These are phyloP conservation scores for Clarias pachynema DNA, from an alignment of 2,797 vertebrate genomes.

Conservation along the genomic window DNA sequence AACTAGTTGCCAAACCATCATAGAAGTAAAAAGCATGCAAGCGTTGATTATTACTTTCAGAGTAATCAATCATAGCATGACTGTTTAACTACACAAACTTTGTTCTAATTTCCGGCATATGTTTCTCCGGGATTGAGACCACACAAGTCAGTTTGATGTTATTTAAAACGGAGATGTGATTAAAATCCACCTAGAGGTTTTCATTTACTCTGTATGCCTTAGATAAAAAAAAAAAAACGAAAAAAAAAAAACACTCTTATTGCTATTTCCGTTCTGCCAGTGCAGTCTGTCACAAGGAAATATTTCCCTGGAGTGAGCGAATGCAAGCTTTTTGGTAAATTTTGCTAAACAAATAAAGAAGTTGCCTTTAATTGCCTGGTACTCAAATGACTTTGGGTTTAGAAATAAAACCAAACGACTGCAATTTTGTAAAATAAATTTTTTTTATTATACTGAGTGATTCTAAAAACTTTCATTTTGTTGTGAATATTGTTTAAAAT, in stretches of 20 bases:
- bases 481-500: slow-evolving; percentile 60
- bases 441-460: slow-evolving; percentile 13
- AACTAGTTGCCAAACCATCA: not conserved
- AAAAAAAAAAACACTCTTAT: slow-evolving; percentile 66
- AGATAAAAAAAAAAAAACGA: slow-evolving; percentile 50
- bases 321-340: slow-evolving; percentile 68
- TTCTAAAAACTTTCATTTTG: slow-evolving; percentile 53
- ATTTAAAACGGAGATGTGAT: slow-evolving; percentile 66
- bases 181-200: slow-evolving; percentile 64
- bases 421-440: slow-evolving; percentile 22
- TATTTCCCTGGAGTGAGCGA: slow-evolving; percentile 75
- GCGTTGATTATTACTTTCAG: slow-evolving; percentile 33
- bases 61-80: slow-evolving; percentile 53
- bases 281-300: slow-evolving; percentile 72
- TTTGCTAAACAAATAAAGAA: slow-evolving; percentile 74
- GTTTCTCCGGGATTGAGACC: slow-evolving; percentile 64
- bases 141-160: slow-evolving; percentile 60
- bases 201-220: slow-evolving; percentile 70
- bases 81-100: slow-evolving; percentile 37
- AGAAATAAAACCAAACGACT: slow-evolving; percentile 35
- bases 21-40: slow-evolving; percentile 6
- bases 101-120: slow-evolving; percentile 65
- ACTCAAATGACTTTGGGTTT: slow-evolving; percentile 39
- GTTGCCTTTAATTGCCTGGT: slow-evolving; percentile 68
- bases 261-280: slow-evolving; percentile 67